phyloP scores from a whole-genome alignment of 2,113 vertebrate species.

The Colius striatus region DNA sequence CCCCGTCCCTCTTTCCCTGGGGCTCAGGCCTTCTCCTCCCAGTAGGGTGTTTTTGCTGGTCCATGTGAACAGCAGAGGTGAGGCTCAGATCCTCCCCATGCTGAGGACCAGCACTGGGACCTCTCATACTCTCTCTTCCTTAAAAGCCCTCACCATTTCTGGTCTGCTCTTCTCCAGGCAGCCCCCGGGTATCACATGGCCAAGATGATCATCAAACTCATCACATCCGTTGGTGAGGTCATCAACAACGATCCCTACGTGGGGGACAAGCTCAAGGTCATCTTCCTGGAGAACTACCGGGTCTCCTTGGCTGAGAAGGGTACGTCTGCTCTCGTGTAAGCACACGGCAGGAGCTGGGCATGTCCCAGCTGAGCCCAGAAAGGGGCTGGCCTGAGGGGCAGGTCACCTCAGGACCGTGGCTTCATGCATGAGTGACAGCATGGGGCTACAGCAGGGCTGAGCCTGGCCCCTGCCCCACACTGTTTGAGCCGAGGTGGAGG shows the following conservation, averaged over 20 bases:
- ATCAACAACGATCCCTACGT: conserved; percentile 86
- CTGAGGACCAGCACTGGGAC: background rate
- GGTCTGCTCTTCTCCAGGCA: conserved; percentile 73
- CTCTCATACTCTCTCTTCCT: background rate
- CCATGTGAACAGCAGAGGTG: background rate
- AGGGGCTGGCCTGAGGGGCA: background rate
- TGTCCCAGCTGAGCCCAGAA: background rate
- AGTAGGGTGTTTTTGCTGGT: background rate
- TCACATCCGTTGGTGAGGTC: conserved; percentile 83
- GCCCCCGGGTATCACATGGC: conserved; percentile 93
- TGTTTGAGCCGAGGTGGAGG: background rate
- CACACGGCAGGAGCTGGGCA: fast-evolving
- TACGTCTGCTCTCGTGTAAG: conserved; percentile 39
- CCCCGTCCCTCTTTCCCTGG: background rate
- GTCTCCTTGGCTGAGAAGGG: conserved; percentile 90
- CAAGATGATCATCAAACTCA: conserved; percentile 91
- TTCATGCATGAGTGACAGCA: background rate
- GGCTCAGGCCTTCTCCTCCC: background rate
- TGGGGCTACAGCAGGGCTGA: background rate
- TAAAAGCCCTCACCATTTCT: conserved; percentile 28
- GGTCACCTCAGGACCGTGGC: background rate
- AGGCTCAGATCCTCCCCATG: background rate
- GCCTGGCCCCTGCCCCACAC: background rate
- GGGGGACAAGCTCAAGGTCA: conserved; percentile 86
- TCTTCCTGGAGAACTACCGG: conserved; percentile 90